Conservation (phyloP, 2,888 invertebrate genomes). For the Catocala sponsa region DNA sequence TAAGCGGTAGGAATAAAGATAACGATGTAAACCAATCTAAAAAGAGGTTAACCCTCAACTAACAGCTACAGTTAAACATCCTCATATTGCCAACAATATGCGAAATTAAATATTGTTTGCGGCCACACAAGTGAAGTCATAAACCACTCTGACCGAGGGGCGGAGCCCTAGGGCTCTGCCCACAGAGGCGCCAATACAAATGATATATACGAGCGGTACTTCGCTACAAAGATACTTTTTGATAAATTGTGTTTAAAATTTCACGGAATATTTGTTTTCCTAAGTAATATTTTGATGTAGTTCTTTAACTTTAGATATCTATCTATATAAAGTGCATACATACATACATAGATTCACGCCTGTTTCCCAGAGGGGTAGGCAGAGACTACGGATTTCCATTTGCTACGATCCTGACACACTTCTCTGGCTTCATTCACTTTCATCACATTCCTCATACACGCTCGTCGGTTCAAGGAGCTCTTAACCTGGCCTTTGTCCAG, state of each 20-base stretch:
- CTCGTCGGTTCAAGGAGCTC: no score
- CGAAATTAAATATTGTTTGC: conserved; percentile 45
- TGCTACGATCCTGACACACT: no score
- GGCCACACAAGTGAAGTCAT: conserved; percentile 65
- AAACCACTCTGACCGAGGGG: conserved; percentile 52
- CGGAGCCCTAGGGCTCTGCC: conserved; percentile 58
- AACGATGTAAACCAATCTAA: no score
- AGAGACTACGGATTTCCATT: no score
- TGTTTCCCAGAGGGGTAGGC: no score
- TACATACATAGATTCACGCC: no score
- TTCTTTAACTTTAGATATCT: no score
- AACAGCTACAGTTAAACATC: conserved; percentile 7
- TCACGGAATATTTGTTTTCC: conserved; percentile 9
- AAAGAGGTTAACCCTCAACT: conserved; percentile 5
- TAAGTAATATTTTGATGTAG: not conserved
- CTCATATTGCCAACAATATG: not conserved
- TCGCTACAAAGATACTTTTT: conserved; percentile 17
- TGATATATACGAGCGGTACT: conserved; percentile 49
- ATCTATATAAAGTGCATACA: no score
- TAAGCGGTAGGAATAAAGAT: no score
- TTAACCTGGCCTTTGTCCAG: no score
- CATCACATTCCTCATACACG: no score
- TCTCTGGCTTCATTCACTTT: no score
- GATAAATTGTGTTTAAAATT: conserved; percentile 8
- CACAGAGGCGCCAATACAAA: conserved; percentile 52